phyloP scores from a whole-genome alignment of 2,797 vertebrate genomes.

The Lutra lutra region DNA sequence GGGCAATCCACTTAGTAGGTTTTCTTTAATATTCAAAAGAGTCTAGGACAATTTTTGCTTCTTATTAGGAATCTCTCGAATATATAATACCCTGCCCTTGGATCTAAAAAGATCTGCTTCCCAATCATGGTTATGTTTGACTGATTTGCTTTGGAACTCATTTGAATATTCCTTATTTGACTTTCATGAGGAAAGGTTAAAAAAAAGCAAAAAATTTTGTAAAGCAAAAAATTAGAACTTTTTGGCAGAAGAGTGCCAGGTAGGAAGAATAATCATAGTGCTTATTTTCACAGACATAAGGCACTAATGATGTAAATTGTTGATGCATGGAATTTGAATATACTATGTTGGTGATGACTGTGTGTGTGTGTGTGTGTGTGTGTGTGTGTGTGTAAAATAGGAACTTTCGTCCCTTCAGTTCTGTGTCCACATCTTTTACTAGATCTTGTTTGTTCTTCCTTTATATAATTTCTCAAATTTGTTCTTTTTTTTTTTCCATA shows the following conservation, averaged over 20 bases:
- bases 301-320: background rate
- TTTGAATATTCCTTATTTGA: conserved; percentile 37
- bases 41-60: conserved; percentile 39
- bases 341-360: background rate
- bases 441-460: background rate
- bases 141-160: conserved; percentile 50
- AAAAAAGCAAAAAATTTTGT: conserved; percentile 43
- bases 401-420: background rate
- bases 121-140: background rate
- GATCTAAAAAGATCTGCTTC: background rate
- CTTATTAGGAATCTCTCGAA: conserved; percentile 13
- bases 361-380: background rate
- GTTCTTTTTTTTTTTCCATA: background rate
- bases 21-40: background rate
- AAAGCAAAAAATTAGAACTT: background rate
- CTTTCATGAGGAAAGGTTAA: background rate
- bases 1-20: background rate
- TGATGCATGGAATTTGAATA: background rate
- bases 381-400: background rate
- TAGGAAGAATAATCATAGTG: background rate
- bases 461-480: conserved; percentile 13
- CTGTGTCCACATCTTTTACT: background rate
- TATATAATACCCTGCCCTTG: background rate
- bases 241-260: background rate
- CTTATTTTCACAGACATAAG: conserved; percentile 39